phyloP scores from a whole-genome alignment of 2,113 vertebrate species.

The Dromas ardeola region DNA sequence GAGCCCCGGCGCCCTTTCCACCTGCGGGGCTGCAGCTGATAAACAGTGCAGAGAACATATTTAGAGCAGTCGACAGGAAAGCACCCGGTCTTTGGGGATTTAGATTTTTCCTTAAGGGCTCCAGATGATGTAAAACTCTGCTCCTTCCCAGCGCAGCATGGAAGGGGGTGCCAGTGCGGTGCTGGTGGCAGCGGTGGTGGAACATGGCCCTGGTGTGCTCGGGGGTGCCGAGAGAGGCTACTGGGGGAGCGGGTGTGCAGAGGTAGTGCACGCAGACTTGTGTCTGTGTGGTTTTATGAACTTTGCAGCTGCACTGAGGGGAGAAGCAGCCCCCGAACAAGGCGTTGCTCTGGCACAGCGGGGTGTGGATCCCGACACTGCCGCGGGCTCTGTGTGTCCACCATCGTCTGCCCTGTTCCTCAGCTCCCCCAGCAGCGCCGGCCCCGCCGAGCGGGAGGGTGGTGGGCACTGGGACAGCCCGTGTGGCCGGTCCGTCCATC shows the following conservation, averaged over 20 bases:
- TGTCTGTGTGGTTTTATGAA: neutral
- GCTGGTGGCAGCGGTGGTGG: neutral
- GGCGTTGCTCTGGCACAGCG: rapidly evolving
- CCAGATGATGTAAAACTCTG: neutral
- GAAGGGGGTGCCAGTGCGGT: neutral
- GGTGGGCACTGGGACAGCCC: too few species aligned
- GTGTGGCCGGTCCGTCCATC: rapidly evolving
- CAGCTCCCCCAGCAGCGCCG: rapidly evolving
- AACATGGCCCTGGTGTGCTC: neutral
- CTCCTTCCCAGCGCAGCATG: neutral
- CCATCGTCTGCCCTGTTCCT: rapidly evolving
- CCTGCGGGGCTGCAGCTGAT: neutral
- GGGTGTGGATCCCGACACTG: rapidly evolving
- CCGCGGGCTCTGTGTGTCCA: rapidly evolving
- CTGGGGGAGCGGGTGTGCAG: too few species aligned
- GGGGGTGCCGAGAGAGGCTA: neutral
- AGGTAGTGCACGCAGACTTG: rapidly evolving
- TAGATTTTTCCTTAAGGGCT: neutral
- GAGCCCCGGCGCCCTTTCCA: neutral
- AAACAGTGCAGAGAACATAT: neutral
- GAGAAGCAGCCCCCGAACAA: neutral
- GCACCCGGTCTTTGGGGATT: neutral
- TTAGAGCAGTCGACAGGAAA: neutral
- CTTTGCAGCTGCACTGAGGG: neutral
- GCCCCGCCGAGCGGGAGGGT: rapidly evolving